Evolutionary conservation across 2,797 vertebrate species (phyloP), one percentile per base, ranked within the genome.

Genomic region (Corythornis leucogaster): DNA sequence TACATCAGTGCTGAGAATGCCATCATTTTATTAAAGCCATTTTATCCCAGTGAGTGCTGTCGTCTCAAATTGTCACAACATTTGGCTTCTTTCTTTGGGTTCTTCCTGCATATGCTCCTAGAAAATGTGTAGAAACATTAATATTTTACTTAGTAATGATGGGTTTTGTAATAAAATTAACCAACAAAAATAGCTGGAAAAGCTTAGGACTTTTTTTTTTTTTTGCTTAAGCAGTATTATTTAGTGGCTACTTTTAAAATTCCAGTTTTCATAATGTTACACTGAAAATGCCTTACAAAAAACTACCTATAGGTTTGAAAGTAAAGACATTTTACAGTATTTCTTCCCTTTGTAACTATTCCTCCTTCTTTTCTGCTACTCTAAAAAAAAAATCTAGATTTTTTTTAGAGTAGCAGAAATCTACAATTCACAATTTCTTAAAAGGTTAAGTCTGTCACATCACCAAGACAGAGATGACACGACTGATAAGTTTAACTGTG

Each of bases 41-140:
- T 82, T 97, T 95, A 98, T 94, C 98, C 98, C 86, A 98, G 79
- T 2, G 98, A 98, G 93, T 98, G 98, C 30, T 98, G 98, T 92
- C 98, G 93, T 96, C 98, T 98, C 96, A 98, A 97, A 96, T 98
- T 97, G 96, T 98, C 98, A 96, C 97, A 97, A 97, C 98, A 98
- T 97, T 98, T 98, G 96, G 98, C 97, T 96, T 98, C 98, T 95
- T 98, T 98, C 96, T 98, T 97, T 95, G 98, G 98, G 87, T 98
- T 98, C 95, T 99, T 99, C 97, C 98, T 98, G 97, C 98, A 98
- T 97, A 99, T 98, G 95, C 99, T 99, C 98, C 99, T 99, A 97
- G 90, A 95, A 97, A 87, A 20, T 67, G 93, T 97, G 80, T 54
- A 95, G 83, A 96, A 94, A 66, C 30, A 73, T 18, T 45, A 95